These are phyloP conservation scores for Sinotaia quadrata DNA, from an alignment of 2,888 invertebrate genomes.

Conservation along the genomic window DNA sequence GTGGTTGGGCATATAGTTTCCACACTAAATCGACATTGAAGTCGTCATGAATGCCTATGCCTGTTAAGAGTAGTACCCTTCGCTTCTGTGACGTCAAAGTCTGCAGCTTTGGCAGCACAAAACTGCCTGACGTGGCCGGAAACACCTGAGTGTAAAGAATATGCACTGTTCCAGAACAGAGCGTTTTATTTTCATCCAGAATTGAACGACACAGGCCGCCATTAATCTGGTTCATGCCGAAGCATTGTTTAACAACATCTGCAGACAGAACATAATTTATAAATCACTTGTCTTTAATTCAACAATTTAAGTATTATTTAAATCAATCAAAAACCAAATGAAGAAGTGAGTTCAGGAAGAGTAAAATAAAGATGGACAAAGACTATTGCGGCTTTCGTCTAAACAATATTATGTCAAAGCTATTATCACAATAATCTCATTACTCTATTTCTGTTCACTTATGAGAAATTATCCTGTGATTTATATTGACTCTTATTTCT, in stretches of 20 bases:
- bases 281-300: no score
- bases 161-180: conserved; percentile 8
- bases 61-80: conserved; percentile 2
- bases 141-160: conserved; percentile 13
- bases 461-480: no score
- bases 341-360: no score
- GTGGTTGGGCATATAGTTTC: background rate
- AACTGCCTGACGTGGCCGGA: background rate
- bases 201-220: conserved; percentile 3
- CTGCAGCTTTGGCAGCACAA: conserved; percentile 9
- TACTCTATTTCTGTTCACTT: no score
- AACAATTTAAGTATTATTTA: no score
- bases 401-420: no score
- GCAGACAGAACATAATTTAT: no score
- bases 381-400: no score
- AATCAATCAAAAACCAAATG: no score
- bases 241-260: background rate
- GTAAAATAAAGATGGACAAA: no score
- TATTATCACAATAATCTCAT: no score
- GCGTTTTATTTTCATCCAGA: conserved; percentile 7
- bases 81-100: background rate
- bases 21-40: background rate
- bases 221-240: conserved; percentile 27
- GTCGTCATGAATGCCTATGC: conserved; percentile 21
- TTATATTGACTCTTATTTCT: no score